Percentiles rank a stretch among this genome's conserved stretches.
Conservation (phyloP, 1,140 invertebrate genomes). For the Pantala flavescens region DNA sequence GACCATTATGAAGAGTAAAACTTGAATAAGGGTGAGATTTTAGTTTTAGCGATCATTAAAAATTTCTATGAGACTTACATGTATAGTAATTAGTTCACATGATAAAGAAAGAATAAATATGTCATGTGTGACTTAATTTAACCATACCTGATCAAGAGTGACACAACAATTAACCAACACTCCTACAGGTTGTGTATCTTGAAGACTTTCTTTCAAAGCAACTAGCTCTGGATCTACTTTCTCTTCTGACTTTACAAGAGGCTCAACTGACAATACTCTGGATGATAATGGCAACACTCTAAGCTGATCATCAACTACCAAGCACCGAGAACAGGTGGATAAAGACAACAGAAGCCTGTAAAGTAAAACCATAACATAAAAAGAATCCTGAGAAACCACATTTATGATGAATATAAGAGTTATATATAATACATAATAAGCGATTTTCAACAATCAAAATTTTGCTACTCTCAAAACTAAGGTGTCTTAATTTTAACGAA, state of each 20-base stretch:
- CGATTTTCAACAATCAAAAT: neutral
- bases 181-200: slow-evolving; percentile 84
- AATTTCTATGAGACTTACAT: too few species aligned
- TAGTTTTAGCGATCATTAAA: too few species aligned
- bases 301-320: slow-evolving; percentile 90
- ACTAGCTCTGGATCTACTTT: slow-evolving; percentile 47
- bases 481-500: too few species aligned
- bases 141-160: slow-evolving; percentile 87
- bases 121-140: too few species aligned
- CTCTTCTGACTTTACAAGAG: slow-evolving; percentile 27
- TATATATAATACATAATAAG: neutral
- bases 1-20: too few species aligned
- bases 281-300: slow-evolving; percentile 88
- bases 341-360: slow-evolving; percentile 81
- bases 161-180: slow-evolving; percentile 82
- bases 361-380: slow-evolving; percentile 15
- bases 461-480: too few species aligned
- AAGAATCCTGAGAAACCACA: slow-evolving; percentile 12
- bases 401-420: neutral
- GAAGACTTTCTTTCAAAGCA: slow-evolving; percentile 62
- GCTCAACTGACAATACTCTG: slow-evolving; percentile 55
- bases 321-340: slow-evolving; percentile 72
- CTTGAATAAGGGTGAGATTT: too few species aligned
- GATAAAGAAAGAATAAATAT: too few species aligned
- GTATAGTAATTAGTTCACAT: too few species aligned